These are phyloP conservation scores for Spizaetus ornatus DNA, from an alignment of 2,113 vertebrate species.

Conservation along the genomic window DNA sequence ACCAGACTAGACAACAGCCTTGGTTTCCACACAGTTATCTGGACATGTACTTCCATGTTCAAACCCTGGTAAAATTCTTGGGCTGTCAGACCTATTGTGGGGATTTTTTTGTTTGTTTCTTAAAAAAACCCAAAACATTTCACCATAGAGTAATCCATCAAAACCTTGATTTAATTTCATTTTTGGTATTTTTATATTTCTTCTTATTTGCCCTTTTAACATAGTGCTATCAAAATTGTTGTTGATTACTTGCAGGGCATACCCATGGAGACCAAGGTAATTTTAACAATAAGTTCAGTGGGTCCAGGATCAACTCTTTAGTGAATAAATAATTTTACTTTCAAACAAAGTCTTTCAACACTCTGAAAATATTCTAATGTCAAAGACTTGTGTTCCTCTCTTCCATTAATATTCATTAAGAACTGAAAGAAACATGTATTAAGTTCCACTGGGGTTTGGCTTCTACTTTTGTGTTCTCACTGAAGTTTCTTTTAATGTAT, in stretches of 20 bases:
- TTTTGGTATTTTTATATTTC: neutral
- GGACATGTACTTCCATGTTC: neutral
- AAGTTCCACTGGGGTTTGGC: neutral
- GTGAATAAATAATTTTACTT: conserved; percentile 23
- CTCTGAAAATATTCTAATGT: neutral
- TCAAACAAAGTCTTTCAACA: neutral
- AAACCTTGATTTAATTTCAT: neutral
- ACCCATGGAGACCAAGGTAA: neutral
- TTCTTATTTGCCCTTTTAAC: neutral
- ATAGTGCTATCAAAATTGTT: neutral
- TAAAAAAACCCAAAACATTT: neutral
- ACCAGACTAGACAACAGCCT: neutral
- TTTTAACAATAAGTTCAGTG: neutral
- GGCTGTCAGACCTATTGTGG: neutral
- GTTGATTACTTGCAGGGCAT: neutral
- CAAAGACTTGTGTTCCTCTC: neutral
- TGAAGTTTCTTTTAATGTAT: conserved; percentile 15
- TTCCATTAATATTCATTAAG: conserved; percentile 33
- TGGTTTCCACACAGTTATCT: neutral
- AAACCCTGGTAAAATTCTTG: neutral
- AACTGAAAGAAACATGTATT: neutral
- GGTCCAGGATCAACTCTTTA: neutral
- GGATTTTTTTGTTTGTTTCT: neutral
- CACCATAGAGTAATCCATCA: neutral
- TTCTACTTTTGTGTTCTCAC: conserved; percentile 9